A percentile compares a stretch with the other conserved stretches of the same genome.
These are phyloP conservation scores for Buceros bicornis DNA, from an alignment of 2,797 vertebrate species.

Conservation along the genomic window DNA sequence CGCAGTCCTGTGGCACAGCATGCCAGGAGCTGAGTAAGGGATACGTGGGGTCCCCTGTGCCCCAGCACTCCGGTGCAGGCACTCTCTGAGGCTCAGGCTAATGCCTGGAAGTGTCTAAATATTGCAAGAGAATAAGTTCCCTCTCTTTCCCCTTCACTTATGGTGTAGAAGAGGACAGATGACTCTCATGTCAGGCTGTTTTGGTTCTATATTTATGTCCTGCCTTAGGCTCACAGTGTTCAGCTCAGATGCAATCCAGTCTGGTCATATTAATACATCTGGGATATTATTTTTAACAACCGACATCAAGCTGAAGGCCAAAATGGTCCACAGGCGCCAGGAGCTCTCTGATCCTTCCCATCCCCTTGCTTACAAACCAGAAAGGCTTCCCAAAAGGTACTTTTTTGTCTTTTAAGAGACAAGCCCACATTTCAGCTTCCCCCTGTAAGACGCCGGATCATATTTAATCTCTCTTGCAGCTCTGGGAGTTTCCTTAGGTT, in stretches of 20 bases:
- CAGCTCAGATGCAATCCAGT: constrained; percentile 70
- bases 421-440: background rate
- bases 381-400: background rate
- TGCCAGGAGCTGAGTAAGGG: background rate
- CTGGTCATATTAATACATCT: constrained; percentile 70
- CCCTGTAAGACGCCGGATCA: background rate
- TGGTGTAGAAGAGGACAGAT: constrained; percentile 61
- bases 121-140: background rate
- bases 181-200: constrained; percentile 70
- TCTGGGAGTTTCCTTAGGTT: background rate
- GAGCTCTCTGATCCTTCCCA: background rate
- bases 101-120: constrained; percentile 3
- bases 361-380: background rate
- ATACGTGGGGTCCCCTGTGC: background rate
- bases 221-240: constrained; percentile 75
- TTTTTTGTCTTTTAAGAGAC: background rate
- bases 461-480: constrained; percentile 2
- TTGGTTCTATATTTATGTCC: constrained; percentile 76
- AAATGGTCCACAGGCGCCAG: background rate
- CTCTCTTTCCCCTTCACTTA: constrained; percentile 34
- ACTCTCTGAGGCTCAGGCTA: background rate
- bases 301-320: constrained; percentile 64
- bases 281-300: constrained; percentile 71
- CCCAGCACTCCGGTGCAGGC: background rate
- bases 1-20: background rate